Base-by-base conservation (phyloP, 2,888 invertebrate species). In the Abrostola tripartita region DNA sequence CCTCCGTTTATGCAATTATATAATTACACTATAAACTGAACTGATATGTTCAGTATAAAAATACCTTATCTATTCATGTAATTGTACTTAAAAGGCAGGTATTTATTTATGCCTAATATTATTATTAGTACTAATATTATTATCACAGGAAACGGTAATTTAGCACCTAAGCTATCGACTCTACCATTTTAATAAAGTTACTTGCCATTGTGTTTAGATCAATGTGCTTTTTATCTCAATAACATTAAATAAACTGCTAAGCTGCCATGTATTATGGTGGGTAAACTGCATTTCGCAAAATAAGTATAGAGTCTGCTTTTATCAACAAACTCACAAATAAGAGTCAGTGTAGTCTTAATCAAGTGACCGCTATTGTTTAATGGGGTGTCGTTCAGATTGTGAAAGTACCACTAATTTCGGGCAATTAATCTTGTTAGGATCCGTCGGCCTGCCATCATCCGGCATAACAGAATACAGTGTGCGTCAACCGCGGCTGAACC, bases 401-500 rank as follows among this genome's bases (percentile, higher is more conserved):
- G 65, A 67, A 70, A 76, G 63, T 71, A 72, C 76, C 70, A 78
- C 79, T 78, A 81, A 81, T 81, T 76, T 78, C 65, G 51, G 52
- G 65, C 58, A 68, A 78, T 79, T 74, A 78, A 79, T 81, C 71
- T 76, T 68, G 64, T 66, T 66, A 65, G 74, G 38, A 65, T 53
- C 70, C 74, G 67, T 69, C 71, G 68, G 68, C 62, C 65, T 52
- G 62, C 69, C 69, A 80, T 76, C 81, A 78, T 78, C 73, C 69
- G 64, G 61, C 58, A 68, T 62, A 78, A 52, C 80, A 87, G 86
- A 84, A 68, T 79, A 84, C 77, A 87, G 82, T 86, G 86, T 86
- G 83, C 84, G 74, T 82, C 86, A 84, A 85, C 86, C 84, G 86
- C 85, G 74, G 71, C 81, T 80, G 76, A 84, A 79, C 82, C 89